Conservation (phyloP, 2,888 invertebrate species). For the Leptodirus hochenwartii region DNA sequence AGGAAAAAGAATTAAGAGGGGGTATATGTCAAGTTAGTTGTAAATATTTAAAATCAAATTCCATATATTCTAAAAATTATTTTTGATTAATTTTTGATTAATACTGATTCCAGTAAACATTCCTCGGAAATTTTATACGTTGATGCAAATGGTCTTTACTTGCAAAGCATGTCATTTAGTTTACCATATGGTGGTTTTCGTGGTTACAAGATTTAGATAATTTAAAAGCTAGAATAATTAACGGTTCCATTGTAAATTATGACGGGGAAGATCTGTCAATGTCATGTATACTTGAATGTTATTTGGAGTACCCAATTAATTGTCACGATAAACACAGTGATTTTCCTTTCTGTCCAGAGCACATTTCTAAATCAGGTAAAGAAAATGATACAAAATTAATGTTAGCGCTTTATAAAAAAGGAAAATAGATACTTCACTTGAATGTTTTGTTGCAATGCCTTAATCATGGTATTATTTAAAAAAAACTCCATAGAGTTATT, state of each 20-base stretch:
- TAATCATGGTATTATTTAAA: conserved; percentile 3
- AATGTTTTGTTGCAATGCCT: conserved; percentile 2
- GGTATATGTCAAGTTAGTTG: conserved; percentile 6
- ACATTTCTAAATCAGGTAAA: too few relatives aligned
- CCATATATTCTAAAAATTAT: conserved; percentile 3
- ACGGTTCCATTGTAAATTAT: too few relatives aligned
- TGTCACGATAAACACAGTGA: neutral
- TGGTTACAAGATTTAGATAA: too few relatives aligned
- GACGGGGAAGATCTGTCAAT: neutral
- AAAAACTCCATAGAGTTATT: conserved; percentile 4
- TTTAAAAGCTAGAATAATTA: too few relatives aligned
- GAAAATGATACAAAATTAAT: conserved; percentile 4
- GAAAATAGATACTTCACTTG: conserved; percentile 5
- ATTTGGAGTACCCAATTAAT: conserved; percentile 1
- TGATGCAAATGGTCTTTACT: conserved; percentile 4
- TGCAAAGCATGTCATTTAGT: too few relatives aligned
- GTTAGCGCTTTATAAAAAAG: conserved; percentile 5
- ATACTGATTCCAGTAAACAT: neutral
- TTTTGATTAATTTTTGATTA: too few relatives aligned
- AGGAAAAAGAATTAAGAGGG: conserved; percentile 3
- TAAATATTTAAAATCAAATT: conserved; percentile 4
- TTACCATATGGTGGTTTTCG: too few relatives aligned
- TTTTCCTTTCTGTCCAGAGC: conserved; percentile 3
- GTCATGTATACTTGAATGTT: conserved; percentile 2
- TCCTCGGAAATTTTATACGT: conserved; percentile 2